Evolutionary conservation across 2,113 vertebrate genomes (phyloP), one percentile per base, ranked within the genome.

Genomic region (Euleptes europaea): DNA sequence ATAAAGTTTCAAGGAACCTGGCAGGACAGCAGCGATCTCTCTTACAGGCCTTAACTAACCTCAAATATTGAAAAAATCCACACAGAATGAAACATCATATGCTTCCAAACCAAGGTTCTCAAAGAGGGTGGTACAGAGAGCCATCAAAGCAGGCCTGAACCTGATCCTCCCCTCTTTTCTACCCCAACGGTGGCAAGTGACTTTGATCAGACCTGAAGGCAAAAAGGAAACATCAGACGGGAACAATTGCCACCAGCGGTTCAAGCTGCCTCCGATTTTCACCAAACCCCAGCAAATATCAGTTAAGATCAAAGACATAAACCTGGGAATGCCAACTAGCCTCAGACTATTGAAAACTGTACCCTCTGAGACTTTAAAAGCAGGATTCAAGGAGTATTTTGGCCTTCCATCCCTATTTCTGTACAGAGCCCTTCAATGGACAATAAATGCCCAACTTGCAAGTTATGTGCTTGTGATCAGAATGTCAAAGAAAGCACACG

Each of bases 21-120:
- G 84, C 40, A 88, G 75, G 86, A 84, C 21, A 86, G 54, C 69
- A 77, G 42, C 12, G 78, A 84, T 60, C 49, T 47, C 9, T 88
- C 47, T n/a, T 14, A 78, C 35, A 21, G n/a, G 44, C 9, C 44
- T 2, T 42, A 75, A 76, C 33, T 90, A 23, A 90, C n/a, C 14
- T 80, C 47, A 84, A 72, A 90, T 84, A 17, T 23, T 54, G 49
- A 76, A 49, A 44, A 73, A 3, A 1, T 70, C 42, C 35, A 5
- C 0, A 1, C 31, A n/a, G 70, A 67, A 88, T 83, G 13, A 82
- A 13, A 33, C 7, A 75, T 66, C n/a, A 73, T 57, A 79, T 2
- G 42, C 67, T 65, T 49, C 28, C 67, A 40, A 79, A 44, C 21
- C 10, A 82, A 82, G 81, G n/a, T 72, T 60, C 31, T 65, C 78